Evolutionary conservation across 1,140 invertebrate genomes (phyloP), one percentile per base, ranked within the genome.

Genomic region (Pachypsylla venusta): DNA sequence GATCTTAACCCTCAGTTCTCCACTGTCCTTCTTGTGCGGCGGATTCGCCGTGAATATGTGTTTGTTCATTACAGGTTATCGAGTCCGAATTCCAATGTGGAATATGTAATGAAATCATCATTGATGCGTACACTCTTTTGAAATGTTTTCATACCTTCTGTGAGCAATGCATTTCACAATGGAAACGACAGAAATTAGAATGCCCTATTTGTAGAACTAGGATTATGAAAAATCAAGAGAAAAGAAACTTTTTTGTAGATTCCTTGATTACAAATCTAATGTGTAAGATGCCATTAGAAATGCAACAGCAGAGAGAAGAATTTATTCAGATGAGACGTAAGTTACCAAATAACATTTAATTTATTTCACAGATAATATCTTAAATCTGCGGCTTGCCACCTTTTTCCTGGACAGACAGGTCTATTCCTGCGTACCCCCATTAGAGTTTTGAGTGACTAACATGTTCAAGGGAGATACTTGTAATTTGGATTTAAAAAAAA

Each of bases 71-170:
- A n/a, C 70, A 79, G 58, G 74, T 83, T n/a, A 77, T 88, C 74
- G 84, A 87, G 62, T 80, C 77, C 57, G 85, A 89, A 67, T 69
- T 89, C 16, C 80, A 82, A 57, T 91, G 87, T 67, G 79, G 78
- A 57, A 83, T 91, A 60, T 91, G 87, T 67, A 81, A 79, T 54
- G 87, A 89, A 72, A 70, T 89, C 1, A 85, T 88, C 70, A 73
- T 89, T 0, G 73, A 73, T 28, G 70, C 70, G 61, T 61, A 86
- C 0, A 81, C 78, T 13, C 82, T 81, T 0, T 68, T 89, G 4
- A 82, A 80, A 66, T 91, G 87, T 68, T 80, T 80, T 0, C 88
- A 91, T 63, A 83, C 82, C 1, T 89, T 86, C 66, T 91, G 88
- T 67, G 71, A 79, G 25, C 75, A 77, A 62, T 90, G 87, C 66